phyloP scores from a whole-genome alignment of 2,797 vertebrate genomes.

The Leptatherina wallacei region DNA sequence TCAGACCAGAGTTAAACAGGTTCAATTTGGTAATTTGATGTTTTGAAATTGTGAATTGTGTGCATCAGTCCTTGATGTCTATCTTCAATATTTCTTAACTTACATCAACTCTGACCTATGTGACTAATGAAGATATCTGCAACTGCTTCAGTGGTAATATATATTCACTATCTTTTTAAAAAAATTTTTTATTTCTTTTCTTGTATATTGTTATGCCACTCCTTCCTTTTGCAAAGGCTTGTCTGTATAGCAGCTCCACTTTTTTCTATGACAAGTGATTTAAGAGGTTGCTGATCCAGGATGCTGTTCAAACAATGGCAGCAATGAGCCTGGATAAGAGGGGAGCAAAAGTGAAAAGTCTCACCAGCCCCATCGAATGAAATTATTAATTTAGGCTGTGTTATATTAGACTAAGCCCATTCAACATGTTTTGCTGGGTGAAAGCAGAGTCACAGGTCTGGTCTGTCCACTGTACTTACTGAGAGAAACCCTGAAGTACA shows the following conservation, averaged over 20 bases:
- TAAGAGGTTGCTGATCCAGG: neutral
- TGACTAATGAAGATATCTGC: conserved; percentile 95
- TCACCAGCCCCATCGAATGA: neutral
- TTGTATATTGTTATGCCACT: neutral
- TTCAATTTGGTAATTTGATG: neutral
- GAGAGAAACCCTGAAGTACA: neutral
- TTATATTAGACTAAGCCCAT: neutral
- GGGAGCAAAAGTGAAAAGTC: neutral
- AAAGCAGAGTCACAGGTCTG: neutral
- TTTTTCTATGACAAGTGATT: neutral
- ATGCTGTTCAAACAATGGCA: neutral
- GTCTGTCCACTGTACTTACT: neutral
- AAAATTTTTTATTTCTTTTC: neutral
- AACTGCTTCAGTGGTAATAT: conserved; percentile 91
- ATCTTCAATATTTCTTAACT: conserved; percentile 68
- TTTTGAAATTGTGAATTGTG: neutral
- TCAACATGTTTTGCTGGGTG: neutral
- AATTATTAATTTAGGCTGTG: neutral
- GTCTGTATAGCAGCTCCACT: neutral
- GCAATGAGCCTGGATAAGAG: too few relatives aligned
- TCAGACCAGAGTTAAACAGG: neutral
- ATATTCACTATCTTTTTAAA: neutral
- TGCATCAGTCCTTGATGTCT: neutral
- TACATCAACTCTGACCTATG: conserved; percentile 88
- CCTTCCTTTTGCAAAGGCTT: neutral